A percentile compares a stretch with the other conserved stretches of the same genome.
These are phyloP conservation scores for Ceryle rudis DNA, from an alignment of 2,797 vertebrate species.

Conservation along the genomic window DNA sequence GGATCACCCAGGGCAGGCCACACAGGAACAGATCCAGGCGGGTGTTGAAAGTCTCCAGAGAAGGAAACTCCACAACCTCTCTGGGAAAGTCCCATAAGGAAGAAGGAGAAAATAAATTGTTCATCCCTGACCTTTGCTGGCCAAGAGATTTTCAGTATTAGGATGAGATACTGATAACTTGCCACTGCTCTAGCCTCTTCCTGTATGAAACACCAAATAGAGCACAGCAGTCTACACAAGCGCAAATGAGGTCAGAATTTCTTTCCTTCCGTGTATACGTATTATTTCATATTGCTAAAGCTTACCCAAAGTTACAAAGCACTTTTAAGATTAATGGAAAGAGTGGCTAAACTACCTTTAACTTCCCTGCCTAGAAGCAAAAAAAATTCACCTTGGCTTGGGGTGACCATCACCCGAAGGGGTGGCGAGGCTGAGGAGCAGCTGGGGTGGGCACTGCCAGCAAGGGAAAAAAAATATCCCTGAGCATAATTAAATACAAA, in stretches of 20 bases:
- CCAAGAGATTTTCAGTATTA: not conserved
- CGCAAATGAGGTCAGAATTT: not conserved
- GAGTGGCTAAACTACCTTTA: slow-evolving; percentile 17
- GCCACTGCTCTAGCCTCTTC: not conserved
- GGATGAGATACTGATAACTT: not conserved
- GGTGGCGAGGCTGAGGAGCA: rapidly evolving
- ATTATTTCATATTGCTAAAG: not conserved
- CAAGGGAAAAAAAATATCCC: not conserved
- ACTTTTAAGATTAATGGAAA: not conserved
- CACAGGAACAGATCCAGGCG: too few species aligned
- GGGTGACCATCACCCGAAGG: not conserved
- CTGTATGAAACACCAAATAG: not conserved
- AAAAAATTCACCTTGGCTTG: not conserved
- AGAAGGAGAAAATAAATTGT: not conserved
- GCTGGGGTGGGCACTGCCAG: not conserved
- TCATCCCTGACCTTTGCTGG: not conserved
- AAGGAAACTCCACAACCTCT: too few species aligned
- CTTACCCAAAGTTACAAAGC: slow-evolving; percentile 18
- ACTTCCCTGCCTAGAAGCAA: slow-evolving; percentile 9
- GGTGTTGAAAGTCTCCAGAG: too few species aligned
- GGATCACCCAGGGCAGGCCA: too few species aligned
- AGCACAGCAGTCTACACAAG: not conserved
- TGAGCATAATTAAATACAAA: not conserved
- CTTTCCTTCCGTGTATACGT: not conserved
- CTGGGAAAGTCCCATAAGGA: not conserved